These are phyloP conservation scores for Sparus aurata DNA, from an alignment of 2,797 vertebrate genomes.

Conservation along the genomic window DNA sequence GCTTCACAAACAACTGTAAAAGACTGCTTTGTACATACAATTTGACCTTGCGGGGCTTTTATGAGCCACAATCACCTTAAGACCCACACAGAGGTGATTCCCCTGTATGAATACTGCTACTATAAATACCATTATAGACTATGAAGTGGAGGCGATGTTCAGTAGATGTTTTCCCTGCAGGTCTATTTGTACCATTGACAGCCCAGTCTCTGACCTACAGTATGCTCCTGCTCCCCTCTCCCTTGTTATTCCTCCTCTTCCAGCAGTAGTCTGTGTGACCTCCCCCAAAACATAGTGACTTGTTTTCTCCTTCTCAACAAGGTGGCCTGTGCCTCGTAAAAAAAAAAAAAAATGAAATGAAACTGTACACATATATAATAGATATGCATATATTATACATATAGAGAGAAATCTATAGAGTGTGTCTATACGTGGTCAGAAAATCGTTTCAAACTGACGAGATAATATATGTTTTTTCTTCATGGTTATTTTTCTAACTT, in stretches of 20 bases:
- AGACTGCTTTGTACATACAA: slow-evolving; percentile 77
- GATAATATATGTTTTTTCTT: slow-evolving; percentile 69
- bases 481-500: slow-evolving; percentile 80
- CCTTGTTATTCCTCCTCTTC: slow-evolving; percentile 54
- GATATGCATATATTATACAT: slow-evolving; percentile 85
- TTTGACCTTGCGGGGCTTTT: slow-evolving; percentile 54
- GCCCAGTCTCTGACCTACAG: slow-evolving; percentile 50
- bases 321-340: slow-evolving; percentile 94
- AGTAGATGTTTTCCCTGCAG: slow-evolving; percentile 68
- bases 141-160: slow-evolving; percentile 53
- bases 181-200: slow-evolving; percentile 64
- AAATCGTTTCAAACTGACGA: slow-evolving; percentile 79
- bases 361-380: slow-evolving; percentile 88
- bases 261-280: slow-evolving; percentile 75
- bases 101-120: slow-evolving; percentile 54
- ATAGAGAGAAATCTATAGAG: slow-evolving; percentile 85
- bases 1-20: slow-evolving; percentile 65
- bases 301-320: slow-evolving; percentile 90
- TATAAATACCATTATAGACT: slow-evolving; percentile 62
- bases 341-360: slow-evolving; percentile 85
- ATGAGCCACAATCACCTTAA: slow-evolving; percentile 53
- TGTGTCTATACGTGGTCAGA: slow-evolving; percentile 84
- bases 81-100: slow-evolving; percentile 43
- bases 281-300: slow-evolving; percentile 82
- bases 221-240: slow-evolving; percentile 41